phyloP scores from a whole-genome alignment of 2,797 vertebrate species.

The Poeciliopsis paucimaculata region DNA sequence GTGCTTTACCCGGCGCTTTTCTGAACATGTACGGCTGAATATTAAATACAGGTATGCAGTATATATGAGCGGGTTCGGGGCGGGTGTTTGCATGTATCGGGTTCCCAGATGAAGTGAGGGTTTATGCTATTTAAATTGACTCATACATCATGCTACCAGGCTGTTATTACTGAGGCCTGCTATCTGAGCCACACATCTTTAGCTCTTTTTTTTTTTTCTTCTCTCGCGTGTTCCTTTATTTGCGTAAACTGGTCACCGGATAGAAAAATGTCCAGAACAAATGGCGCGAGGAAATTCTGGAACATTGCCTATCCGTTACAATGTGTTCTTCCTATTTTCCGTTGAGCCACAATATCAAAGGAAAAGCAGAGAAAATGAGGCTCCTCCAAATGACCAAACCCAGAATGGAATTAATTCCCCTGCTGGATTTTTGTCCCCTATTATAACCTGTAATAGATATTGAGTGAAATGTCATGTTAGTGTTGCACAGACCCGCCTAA shows the following conservation, averaged over 20 bases:
- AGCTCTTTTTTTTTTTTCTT: constrained; percentile 42
- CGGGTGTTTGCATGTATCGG: constrained; percentile 10
- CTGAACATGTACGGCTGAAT: constrained; percentile 4
- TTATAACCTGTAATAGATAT: background rate
- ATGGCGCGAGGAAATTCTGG: constrained; percentile 69
- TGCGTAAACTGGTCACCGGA: constrained; percentile 76
- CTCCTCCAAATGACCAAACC: constrained; percentile 14
- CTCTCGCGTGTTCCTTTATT: constrained; percentile 56
- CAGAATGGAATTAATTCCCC: background rate
- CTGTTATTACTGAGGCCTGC: constrained; percentile 58
- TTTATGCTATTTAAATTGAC: constrained; percentile 70
- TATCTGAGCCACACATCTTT: constrained; percentile 72
- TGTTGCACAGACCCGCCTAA: background rate
- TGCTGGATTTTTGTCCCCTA: background rate
- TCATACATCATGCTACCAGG: constrained; percentile 65
- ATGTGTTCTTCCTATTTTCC: constrained; percentile 51
- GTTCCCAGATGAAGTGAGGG: constrained; percentile 54
- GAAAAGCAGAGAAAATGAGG: constrained; percentile 34
- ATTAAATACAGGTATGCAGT: constrained; percentile 8
- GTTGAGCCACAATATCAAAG: constrained; percentile 1
- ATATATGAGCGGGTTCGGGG: background rate
- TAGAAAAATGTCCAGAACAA: constrained; percentile 62
- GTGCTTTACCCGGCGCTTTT: constrained; percentile 24
- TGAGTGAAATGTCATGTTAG: background rate
- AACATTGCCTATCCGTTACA: constrained; percentile 63